These are phyloP conservation scores for Macrotis lagotis DNA, from an alignment of 2,113 vertebrate species.

Conservation along the genomic window DNA sequence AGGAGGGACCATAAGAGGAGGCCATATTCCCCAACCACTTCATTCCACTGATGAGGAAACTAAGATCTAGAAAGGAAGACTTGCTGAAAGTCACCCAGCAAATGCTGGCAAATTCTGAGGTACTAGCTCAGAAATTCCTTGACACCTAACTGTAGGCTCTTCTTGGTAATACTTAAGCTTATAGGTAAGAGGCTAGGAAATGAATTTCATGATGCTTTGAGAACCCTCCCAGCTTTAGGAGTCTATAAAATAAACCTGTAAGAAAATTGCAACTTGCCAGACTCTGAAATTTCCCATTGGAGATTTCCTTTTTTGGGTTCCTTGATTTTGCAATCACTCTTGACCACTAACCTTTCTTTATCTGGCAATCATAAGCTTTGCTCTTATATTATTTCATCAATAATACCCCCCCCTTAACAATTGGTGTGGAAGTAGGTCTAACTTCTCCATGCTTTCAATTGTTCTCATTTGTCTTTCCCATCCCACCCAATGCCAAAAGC, in stretches of 20 bases:
- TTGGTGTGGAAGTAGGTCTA: not conserved
- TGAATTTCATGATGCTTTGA: not conserved
- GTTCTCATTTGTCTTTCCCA: not conserved
- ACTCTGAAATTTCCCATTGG: not conserved
- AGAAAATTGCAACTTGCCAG: not conserved
- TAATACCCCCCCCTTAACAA: not conserved
- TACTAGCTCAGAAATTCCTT: too few species aligned
- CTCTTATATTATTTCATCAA: not conserved
- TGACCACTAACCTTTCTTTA: conserved; percentile 8
- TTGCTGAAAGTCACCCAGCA: not conserved
- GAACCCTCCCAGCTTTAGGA: not conserved
- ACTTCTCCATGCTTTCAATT: not conserved
- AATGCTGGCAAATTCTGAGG: not conserved
- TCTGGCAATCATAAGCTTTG: conserved; percentile 33
- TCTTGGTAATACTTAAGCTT: not conserved
- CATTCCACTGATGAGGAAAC: not conserved
- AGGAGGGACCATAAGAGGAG: not conserved
- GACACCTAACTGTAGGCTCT: not conserved
- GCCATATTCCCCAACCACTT: not conserved
- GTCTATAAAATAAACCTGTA: not conserved
- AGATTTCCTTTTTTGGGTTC: not conserved
- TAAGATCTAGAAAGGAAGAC: not conserved
- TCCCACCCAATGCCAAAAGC: not conserved
- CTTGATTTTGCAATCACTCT: conserved; percentile 30
- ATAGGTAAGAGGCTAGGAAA: not conserved